Evolutionary conservation across 1,140 invertebrate genomes (phyloP).

Genomic region (Armadillidium nasatum): DNA sequence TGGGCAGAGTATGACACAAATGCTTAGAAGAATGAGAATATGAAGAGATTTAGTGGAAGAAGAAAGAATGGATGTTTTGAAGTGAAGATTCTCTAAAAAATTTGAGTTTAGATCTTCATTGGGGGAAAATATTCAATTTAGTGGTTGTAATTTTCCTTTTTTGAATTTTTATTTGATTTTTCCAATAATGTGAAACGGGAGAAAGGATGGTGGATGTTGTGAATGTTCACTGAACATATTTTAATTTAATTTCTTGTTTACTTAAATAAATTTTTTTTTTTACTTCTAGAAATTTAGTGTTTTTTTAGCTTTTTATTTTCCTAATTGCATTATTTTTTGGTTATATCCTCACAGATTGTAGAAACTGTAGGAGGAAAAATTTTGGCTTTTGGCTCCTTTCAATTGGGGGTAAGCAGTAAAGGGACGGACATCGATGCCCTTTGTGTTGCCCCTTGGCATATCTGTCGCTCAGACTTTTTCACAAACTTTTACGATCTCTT

Average conservation of each 20-base stretch:
- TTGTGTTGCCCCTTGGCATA: slow-evolving; percentile 93
- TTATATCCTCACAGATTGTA: slow-evolving; percentile 42
- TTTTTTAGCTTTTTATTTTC: slow-evolving; percentile 27
- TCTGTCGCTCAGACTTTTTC: slow-evolving; percentile 92
- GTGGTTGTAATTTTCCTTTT: no score
- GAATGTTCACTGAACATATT: not conserved
- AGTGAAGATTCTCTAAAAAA: no score
- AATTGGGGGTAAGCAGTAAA: slow-evolving; percentile 84
- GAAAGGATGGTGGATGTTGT: not conserved
- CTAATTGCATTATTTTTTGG: slow-evolving; percentile 25
- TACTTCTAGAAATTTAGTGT: slow-evolving; percentile 4
- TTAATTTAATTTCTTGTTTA: not conserved
- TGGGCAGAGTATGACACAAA: no score
- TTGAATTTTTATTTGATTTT: no score
- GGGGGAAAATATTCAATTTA: no score
- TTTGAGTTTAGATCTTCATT: no score
- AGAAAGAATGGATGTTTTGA: no score
- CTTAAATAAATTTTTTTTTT: not conserved
- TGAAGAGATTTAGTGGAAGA: no score
- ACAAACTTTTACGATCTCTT: slow-evolving; percentile 86
- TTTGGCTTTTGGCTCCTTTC: slow-evolving; percentile 96
- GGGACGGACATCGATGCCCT: slow-evolving; percentile 99
- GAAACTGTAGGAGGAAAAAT: slow-evolving; percentile 86
- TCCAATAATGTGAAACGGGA: no score
- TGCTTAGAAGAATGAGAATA: no score